Evolutionary conservation across 1,140 invertebrate species (phyloP).

Genomic region (Chlorops oryzae): DNA sequence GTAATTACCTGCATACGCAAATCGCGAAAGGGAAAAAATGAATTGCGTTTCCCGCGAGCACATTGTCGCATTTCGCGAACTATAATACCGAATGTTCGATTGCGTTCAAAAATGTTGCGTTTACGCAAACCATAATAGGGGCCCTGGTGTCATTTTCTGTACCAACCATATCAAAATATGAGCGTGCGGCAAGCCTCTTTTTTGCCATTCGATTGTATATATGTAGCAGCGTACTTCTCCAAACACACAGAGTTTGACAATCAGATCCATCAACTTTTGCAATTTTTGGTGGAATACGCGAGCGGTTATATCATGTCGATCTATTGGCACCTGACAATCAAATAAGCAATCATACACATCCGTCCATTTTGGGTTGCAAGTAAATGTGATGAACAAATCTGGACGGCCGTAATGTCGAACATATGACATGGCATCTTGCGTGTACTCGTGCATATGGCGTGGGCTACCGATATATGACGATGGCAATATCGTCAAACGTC

Average conservation of each 20-base stretch:
- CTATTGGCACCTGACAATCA: constrained; percentile 27
- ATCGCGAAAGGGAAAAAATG: too few relatives aligned
- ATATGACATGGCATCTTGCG: constrained; percentile 51
- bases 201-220: constrained; percentile 51
- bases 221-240: constrained; percentile 36
- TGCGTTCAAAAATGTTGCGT: too few relatives aligned
- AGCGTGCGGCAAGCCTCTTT: too few relatives aligned
- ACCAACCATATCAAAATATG: constrained; percentile 48
- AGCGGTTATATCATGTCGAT: constrained; percentile 39
- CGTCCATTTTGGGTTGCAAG: constrained; percentile 51
- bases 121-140: too few relatives aligned
- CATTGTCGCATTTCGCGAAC: too few relatives aligned
- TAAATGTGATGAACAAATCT: constrained; percentile 49
- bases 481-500: constrained; percentile 46
- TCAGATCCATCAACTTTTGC: constrained; percentile 47
- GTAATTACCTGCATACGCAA: too few relatives aligned
- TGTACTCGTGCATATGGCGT: constrained; percentile 49
- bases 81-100: too few relatives aligned
- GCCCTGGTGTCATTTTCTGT: constrained; percentile 26
- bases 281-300: constrained; percentile 52
- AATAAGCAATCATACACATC: constrained; percentile 39
- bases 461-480: constrained; percentile 45
- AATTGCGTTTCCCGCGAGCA: too few relatives aligned
- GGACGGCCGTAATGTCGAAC: constrained; percentile 46
- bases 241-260: constrained; percentile 38